Conservation (phyloP, 2,797 vertebrate species). For the Anguilla megastoma region DNA sequence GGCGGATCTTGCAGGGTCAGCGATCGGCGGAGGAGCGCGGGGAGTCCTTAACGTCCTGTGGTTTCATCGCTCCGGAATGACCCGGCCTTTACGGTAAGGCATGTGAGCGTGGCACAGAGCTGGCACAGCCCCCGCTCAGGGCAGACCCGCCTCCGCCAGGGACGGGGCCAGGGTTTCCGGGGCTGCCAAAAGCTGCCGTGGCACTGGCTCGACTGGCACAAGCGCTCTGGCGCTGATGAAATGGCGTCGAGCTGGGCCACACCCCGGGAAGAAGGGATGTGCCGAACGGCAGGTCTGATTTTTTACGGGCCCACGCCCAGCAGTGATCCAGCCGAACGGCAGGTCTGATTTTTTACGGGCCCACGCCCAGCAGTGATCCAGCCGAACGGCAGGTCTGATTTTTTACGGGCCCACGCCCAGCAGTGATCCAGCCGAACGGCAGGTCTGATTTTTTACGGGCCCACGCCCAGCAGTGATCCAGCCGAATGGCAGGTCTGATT, state of each 20-base stretch:
- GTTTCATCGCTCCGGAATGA: constrained; percentile 73
- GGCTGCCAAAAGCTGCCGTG: too few species aligned
- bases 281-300: too few species aligned
- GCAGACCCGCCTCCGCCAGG: neutral
- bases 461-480: too few species aligned
- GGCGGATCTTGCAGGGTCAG: constrained; percentile 71
- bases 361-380: too few species aligned
- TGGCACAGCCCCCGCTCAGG: neutral
- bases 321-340: neutral
- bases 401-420: neutral
- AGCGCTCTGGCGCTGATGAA: neutral
- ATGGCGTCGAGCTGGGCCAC: neutral
- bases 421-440: too few species aligned
- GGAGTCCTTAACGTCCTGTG: constrained; percentile 61
- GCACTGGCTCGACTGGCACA: neutral
- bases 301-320: neutral
- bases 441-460: neutral
- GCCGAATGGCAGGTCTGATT: too few species aligned
- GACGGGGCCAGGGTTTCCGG: neutral
- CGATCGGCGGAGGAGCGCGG: constrained; percentile 68
- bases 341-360: neutral
- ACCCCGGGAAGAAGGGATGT: neutral
- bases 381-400: too few species aligned
- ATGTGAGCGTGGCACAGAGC: neutral
- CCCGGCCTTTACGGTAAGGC: constrained; percentile 71